Percentiles rank a stretch among this genome's conserved stretches.
These are phyloP conservation scores for Euschistus heros DNA, from an alignment of 1,140 invertebrate species.

Conservation along the genomic window DNA sequence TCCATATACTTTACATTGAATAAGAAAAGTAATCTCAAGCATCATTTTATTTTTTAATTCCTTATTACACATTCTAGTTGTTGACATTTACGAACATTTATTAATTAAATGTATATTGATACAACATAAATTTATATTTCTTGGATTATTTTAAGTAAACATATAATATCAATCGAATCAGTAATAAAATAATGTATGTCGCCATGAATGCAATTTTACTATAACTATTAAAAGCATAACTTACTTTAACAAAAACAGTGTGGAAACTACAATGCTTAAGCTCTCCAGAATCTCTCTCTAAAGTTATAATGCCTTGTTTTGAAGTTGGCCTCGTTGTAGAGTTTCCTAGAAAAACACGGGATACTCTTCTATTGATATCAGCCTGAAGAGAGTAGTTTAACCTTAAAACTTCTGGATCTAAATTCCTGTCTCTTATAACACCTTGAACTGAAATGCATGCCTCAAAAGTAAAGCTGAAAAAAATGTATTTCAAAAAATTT, in stretches of 20 bases:
- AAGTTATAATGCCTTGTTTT: conserved; percentile 34
- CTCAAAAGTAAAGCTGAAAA: conserved; percentile 67
- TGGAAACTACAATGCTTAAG: conserved; percentile 54
- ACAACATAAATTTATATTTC: too few species aligned
- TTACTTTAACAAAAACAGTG: conserved; percentile 64
- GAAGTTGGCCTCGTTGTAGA: conserved; percentile 22
- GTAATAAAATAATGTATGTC: too few species aligned
- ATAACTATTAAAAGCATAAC: not conserved
- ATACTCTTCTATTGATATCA: conserved; percentile 72
- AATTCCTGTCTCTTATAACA: conserved; percentile 2
- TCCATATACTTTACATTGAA: too few species aligned
- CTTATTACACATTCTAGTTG: too few species aligned
- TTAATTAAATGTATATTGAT: too few species aligned
- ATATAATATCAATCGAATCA: too few species aligned
- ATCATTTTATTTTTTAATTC: too few species aligned
- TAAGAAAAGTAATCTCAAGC: too few species aligned
- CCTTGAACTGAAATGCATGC: conserved; percentile 62
- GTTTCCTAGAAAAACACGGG: conserved; percentile 60
- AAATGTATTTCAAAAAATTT: conserved; percentile 21
- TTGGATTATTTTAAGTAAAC: too few species aligned
- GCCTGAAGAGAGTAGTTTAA: conserved; percentile 71
- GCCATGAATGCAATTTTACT: not conserved
- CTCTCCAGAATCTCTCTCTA: conserved; percentile 28
- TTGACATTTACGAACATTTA: too few species aligned
- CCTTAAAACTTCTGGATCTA: conserved; percentile 35